Conservation (phyloP, 2,113 vertebrate species). For the Isurus oxyrinchus region DNA sequence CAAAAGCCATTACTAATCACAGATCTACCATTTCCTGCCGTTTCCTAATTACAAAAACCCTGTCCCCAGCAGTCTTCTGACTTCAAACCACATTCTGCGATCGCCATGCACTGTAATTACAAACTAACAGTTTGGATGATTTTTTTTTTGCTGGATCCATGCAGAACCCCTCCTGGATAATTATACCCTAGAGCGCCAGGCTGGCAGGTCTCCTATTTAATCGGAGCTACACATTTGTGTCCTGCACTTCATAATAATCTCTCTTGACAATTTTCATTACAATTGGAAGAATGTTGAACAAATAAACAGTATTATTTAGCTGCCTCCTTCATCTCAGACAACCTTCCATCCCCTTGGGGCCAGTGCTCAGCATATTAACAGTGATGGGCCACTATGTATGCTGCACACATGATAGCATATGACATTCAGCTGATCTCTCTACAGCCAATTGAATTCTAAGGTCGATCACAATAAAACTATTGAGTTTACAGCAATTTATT, state of each 20-base stretch:
- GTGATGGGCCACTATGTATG: not conserved
- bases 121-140: constrained; percentile 60
- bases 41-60: constrained; percentile 61
- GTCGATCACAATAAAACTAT: constrained; percentile 48
- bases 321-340: constrained; percentile 26
- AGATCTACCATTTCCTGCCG: constrained; percentile 50
- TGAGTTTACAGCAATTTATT: constrained; percentile 29
- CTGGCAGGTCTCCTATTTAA: constrained; percentile 44
- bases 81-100: constrained; percentile 54
- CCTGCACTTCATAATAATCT: constrained; percentile 45
- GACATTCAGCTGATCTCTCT: constrained; percentile 53
- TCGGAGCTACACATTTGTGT: constrained; percentile 39
- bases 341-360: not conserved
- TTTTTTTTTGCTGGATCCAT: constrained; percentile 48
- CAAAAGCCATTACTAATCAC: constrained; percentile 56
- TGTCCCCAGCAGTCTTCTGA: constrained; percentile 51
- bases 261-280: constrained; percentile 47
- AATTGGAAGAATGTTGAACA: constrained; percentile 44
- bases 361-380: constrained; percentile 1
- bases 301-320: constrained; percentile 42
- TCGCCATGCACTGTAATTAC: constrained; percentile 64
- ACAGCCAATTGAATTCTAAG: constrained; percentile 41
- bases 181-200: constrained; percentile 46
- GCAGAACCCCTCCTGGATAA: constrained; percentile 51
- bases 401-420: constrained; percentile 41